Percentiles rank a stretch among this genome's conserved stretches.
phyloP scores from a whole-genome alignment of 2,888 invertebrate genomes.

The Xylota segnis region DNA sequence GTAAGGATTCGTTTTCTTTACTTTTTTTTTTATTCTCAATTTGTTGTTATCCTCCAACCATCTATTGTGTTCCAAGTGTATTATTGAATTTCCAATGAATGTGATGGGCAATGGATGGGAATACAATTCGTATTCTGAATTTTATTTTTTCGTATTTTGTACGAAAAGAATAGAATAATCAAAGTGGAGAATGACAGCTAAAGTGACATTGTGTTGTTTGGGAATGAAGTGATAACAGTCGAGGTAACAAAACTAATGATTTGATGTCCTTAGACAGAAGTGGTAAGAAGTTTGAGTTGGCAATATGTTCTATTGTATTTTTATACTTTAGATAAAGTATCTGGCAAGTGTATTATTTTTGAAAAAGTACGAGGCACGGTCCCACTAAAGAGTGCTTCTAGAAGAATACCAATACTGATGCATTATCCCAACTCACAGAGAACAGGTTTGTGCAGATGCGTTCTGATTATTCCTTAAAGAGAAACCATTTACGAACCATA shows the following conservation, averaged over 20 bases:
- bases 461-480: too few relatives aligned
- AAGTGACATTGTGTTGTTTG: constrained; percentile 24
- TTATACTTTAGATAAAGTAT: neutral
- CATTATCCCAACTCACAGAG: too few relatives aligned
- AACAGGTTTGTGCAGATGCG: too few relatives aligned
- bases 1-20: constrained; percentile 10
- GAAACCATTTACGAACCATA: too few relatives aligned
- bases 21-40: constrained; percentile 33
- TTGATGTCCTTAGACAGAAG: constrained; percentile 26
- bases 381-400: too few relatives aligned
- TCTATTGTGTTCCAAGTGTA: constrained; percentile 41
- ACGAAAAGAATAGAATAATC: constrained; percentile 24
- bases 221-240: constrained; percentile 30
- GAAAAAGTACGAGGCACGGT: too few relatives aligned
- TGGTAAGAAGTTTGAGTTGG: neutral
- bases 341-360: too few relatives aligned
- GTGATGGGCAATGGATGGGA: constrained; percentile 24
- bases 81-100: constrained; percentile 67
- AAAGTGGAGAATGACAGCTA: constrained; percentile 25
- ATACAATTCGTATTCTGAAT: constrained; percentile 9
- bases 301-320: neutral
- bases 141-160: constrained; percentile 7
- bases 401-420: too few relatives aligned
- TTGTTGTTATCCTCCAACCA: constrained; percentile 40
- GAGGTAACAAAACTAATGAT: constrained; percentile 36